Conservation (phyloP, 2,113 vertebrate genomes). For the Nerophis ophidion region DNA sequence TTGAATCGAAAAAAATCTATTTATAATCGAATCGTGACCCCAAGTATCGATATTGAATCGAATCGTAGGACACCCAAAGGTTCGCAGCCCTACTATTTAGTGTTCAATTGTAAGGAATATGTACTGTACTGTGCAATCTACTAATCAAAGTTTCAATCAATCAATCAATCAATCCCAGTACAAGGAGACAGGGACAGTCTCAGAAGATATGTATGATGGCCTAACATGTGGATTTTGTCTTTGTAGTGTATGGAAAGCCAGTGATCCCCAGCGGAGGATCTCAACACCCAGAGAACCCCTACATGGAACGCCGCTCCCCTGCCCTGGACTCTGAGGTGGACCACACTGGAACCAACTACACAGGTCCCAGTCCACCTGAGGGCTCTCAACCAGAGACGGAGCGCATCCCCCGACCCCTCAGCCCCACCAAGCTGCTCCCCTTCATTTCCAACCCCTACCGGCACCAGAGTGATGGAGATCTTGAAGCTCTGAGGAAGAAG, state of each 20-base stretch:
- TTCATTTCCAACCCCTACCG: constrained; percentile 94
- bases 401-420: constrained; percentile 89
- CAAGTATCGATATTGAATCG: too few relatives aligned
- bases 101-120: too few relatives aligned
- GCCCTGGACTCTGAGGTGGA: constrained; percentile 71
- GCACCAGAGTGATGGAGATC: constrained; percentile 90
- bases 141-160: too few relatives aligned
- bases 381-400: constrained; percentile 74
- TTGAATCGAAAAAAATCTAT: too few relatives aligned
- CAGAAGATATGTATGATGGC: too few relatives aligned
- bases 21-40: too few relatives aligned
- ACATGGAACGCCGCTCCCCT: constrained; percentile 71
- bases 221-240: constrained; percentile 5
- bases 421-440: constrained; percentile 92
- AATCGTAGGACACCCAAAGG: too few relatives aligned
- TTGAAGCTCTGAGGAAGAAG: constrained; percentile 90
- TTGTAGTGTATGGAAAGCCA: constrained; percentile 89
- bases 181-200: too few relatives aligned
- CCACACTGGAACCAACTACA: constrained; percentile 40
- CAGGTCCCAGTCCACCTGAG: constrained; percentile 55
- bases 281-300: constrained; percentile 73
- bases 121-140: too few relatives aligned
- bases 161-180: too few relatives aligned
- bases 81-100: too few relatives aligned
- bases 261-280: constrained; percentile 74